phyloP scores from a whole-genome alignment of 1,140 invertebrate genomes.

The Pomacea maculata region DNA sequence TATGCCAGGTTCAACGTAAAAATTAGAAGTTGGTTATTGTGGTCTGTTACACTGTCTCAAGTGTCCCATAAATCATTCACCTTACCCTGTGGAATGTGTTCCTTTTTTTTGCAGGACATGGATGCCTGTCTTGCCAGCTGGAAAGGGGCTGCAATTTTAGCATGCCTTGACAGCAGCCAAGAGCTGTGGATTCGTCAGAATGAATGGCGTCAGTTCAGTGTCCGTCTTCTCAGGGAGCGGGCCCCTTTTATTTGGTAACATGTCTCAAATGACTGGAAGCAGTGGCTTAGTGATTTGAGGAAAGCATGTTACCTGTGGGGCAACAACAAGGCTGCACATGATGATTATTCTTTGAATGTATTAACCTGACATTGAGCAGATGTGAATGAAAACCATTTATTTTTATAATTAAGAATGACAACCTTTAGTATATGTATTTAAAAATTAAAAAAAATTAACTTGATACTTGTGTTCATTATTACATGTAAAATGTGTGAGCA shows the following conservation, averaged over 20 bases:
- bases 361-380: too few relatives aligned
- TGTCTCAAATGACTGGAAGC: too few relatives aligned
- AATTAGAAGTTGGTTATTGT: neutral
- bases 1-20: neutral
- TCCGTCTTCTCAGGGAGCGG: constrained; percentile 85
- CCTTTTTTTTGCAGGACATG: constrained; percentile 79
- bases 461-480: too few relatives aligned
- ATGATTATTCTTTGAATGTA: too few relatives aligned
- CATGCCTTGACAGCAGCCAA: constrained; percentile 86
- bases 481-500: too few relatives aligned
- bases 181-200: constrained; percentile 89
- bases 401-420: too few relatives aligned
- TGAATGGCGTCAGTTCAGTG: constrained; percentile 88
- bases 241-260: constrained; percentile 70
- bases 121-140: constrained; percentile 88
- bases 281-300: too few relatives aligned
- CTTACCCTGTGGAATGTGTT: neutral
- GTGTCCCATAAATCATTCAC: neutral
- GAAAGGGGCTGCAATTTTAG: constrained; percentile 94
- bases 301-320: too few relatives aligned
- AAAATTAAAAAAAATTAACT: too few relatives aligned
- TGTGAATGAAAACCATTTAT: too few relatives aligned
- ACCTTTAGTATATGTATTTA: too few relatives aligned
- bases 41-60: neutral
- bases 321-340: too few relatives aligned